Base-by-base conservation (phyloP, 2,113 vertebrate species). In the Parus major region DNA sequence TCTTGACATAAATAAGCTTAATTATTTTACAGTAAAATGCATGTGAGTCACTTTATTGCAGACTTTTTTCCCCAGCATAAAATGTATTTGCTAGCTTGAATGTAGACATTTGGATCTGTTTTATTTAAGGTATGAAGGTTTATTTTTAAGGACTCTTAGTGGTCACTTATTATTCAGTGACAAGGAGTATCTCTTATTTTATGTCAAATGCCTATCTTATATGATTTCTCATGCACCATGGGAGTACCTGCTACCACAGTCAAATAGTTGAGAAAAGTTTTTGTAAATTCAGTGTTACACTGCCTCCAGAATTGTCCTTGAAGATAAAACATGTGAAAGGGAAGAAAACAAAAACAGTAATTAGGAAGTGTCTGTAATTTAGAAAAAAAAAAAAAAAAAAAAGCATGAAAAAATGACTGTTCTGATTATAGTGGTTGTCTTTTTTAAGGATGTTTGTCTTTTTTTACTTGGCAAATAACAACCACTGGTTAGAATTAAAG, bases 1-100 rank as follows among this genome's bases (percentile, higher is more conserved):
- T 98, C 97, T 98, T 98, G 98, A 99, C 98, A 98, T 98, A 98
- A 98, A 98, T 98, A 98, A 97, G 98, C 98, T 98, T 98, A 98
- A 99, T 99, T 99, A 98, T 98, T 98, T 98, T 97, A 97, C 79
- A 88, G 93, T 96, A 97, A 97, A 97, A 94, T 94, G 92, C 93
- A 82, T 25, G 73, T 68, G 86, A 96, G 92, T 47, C 85, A 66
- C 87, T 95, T 96, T 85, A 87, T 79, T 90, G 91, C 91, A 94
- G 71, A 75, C 64, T 95, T 94, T 94, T 90, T 95, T 93, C 10
- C 22, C 52, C 15, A 95, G 95, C 96, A 96, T 81, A 93, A 98
- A 95, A 94, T 95, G 97, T 94, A 96, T 65, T 76, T 97, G 92
- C 97, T 97, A 98, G 96, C 97, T 96, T 94, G 78, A 85, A 90